Base-by-base conservation (phyloP, 2,113 vertebrate species). In the Platysternon megacephalum region DNA sequence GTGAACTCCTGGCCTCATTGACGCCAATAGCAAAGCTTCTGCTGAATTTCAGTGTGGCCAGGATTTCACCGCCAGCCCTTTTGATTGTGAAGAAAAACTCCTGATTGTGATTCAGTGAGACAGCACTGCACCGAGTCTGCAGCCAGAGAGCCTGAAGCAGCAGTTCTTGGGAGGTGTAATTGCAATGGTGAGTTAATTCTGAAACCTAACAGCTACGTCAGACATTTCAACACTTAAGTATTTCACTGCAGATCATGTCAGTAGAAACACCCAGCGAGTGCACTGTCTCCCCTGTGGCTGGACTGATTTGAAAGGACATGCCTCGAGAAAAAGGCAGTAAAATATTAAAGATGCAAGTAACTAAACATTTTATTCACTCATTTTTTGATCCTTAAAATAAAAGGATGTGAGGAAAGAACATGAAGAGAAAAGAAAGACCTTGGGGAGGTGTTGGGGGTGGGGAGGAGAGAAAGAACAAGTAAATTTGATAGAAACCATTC, bases 151-250 rank as follows among this genome's bases (percentile, higher is more conserved):
- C 28, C 0, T 0, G 29, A 76, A 76, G 42, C 13, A 58, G 44
- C 9, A 35, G 6, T 76, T 51, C 79, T 85, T 82, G n/a, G 29
- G 16, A 80, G 10, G 39, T 0, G 0, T 1, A 78, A 11, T 61
- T 92, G 24, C 51, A 3, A 4, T 32, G 58, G 86, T 32, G 19
- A 93, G 91, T 44, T 53, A 86, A 90, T 49, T 11, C 87, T 82
- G 49, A 82, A 93, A 86, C 29, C 68, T 72, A 92, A 68, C 5
- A 28, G 53, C 42, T 76, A 42, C 6, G 39, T 58, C 78, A 9
- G 17, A 8, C 80, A 88, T 46, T 39, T 76, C 72, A 76, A 13
- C 5, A 26, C 39, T 76, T 76, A 44, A 42, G 22, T 7, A 26
- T 42, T 76, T 76, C 72, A 39, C 68, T 72, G 19, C 16, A 61